A percentile compares a stretch with the other conserved stretches of the same genome.
phyloP scores from a whole-genome alignment of 2,797 vertebrate species.

The Trematomus bernacchii region DNA sequence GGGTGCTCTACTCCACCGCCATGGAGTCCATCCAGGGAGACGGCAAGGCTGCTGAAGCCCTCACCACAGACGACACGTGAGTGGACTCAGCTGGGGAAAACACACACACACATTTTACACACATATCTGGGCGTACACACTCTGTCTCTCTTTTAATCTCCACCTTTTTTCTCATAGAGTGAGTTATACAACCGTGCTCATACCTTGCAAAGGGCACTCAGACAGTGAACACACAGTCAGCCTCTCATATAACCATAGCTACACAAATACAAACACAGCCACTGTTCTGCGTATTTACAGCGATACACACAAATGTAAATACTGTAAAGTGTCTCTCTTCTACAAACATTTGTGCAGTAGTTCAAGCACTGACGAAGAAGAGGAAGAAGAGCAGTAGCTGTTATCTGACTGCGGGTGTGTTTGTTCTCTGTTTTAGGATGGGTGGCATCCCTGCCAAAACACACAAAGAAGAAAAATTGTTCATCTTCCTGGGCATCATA shows the following conservation, averaged over 20 bases:
- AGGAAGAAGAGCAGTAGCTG: conserved; percentile 22
- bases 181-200: conserved; percentile 46
- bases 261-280: conserved; percentile 72
- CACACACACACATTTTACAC: conserved; percentile 24
- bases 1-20: conserved; percentile 97
- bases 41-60: conserved; percentile 90
- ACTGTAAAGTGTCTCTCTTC: conserved; percentile 44
- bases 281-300: conserved; percentile 52
- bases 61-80: conserved; percentile 93
- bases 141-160: conserved; percentile 29
- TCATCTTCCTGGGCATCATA: conserved; percentile 98
- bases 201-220: conserved; percentile 25
- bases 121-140: conserved; percentile 59
- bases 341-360: conserved; percentile 60
- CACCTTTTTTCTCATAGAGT: conserved; percentile 40
- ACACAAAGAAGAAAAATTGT: conserved; percentile 94
- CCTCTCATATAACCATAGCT: conserved; percentile 69
- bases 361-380: conserved; percentile 16
- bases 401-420: conserved; percentile 50
- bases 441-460: conserved; percentile 98
- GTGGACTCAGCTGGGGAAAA: conserved; percentile 62
- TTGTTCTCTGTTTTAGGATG: conserved; percentile 87
- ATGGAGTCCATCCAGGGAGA: conserved; percentile 99
- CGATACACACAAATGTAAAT: conserved; percentile 54
- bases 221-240: conserved; percentile 28